phyloP scores from a whole-genome alignment of 2,888 invertebrate genomes.

The Andrena haemorrhoa region DNA sequence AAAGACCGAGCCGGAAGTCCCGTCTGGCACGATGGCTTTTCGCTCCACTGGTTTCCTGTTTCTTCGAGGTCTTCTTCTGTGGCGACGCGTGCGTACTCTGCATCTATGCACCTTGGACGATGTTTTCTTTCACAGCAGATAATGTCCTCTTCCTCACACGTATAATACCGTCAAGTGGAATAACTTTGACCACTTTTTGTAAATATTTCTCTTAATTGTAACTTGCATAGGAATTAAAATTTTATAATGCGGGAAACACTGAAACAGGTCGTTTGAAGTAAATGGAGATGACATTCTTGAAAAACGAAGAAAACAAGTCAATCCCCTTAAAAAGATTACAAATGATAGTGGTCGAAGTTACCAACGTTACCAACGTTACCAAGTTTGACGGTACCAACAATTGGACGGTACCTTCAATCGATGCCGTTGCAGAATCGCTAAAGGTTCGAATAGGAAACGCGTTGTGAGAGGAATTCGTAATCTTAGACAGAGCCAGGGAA shows the following conservation, averaged over 20 bases:
- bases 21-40: slow-evolving; percentile 59
- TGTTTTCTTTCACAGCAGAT: slow-evolving; percentile 29
- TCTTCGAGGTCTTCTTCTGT: slow-evolving; percentile 55
- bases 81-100: slow-evolving; percentile 45
- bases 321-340: too few species aligned
- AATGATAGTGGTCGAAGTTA: too few species aligned
- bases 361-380: too few species aligned
- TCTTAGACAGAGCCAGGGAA: slow-evolving; percentile 6
- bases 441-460: slow-evolving; percentile 51
- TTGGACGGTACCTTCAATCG: not conserved
- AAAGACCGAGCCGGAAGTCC: slow-evolving; percentile 59
- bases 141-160: slow-evolving; percentile 28
- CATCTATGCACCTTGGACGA: slow-evolving; percentile 39
- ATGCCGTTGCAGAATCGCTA: slow-evolving; percentile 38
- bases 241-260: too few species aligned
- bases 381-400: too few species aligned
- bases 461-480: slow-evolving; percentile 62
- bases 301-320: too few species aligned
- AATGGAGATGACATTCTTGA: too few species aligned
- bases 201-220: too few species aligned
- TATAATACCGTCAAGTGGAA: slow-evolving; percentile 2
- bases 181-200: too few species aligned
- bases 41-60: slow-evolving; percentile 62
- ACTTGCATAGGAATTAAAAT: too few species aligned
- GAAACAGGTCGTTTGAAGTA: too few species aligned